phyloP scores from a whole-genome alignment of 2,797 vertebrate genomes.

The Pangasius mekongensis region DNA sequence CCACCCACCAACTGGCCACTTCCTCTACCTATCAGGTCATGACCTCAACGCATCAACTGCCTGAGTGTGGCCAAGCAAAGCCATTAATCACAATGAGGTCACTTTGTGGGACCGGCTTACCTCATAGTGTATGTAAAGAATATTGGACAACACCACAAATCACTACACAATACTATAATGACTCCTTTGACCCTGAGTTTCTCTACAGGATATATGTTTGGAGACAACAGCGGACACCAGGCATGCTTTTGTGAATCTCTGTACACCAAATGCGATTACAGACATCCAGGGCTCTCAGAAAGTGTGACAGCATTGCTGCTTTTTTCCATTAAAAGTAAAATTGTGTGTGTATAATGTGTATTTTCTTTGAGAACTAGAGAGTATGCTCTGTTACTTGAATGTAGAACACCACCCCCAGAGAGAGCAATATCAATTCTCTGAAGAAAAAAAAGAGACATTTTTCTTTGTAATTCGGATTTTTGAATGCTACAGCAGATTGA shows the following conservation, averaged over 20 bases:
- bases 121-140: conserved; percentile 24
- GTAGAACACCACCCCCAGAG: conserved; percentile 46
- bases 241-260: background rate
- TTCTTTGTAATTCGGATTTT: conserved; percentile 47
- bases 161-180: conserved; percentile 28
- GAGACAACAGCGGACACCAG: background rate
- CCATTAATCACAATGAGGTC: conserved; percentile 56
- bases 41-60: conserved; percentile 65
- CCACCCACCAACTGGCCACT: conserved; percentile 70
- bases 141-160: conserved; percentile 36
- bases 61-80: conserved; percentile 42
- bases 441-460: conserved; percentile 17
- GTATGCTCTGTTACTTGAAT: conserved; percentile 36
- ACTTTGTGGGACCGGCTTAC: conserved; percentile 28
- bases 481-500: conserved; percentile 13
- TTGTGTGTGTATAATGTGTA: conserved; percentile 42
- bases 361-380: conserved; percentile 31
- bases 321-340: conserved; percentile 46
- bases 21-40: conserved; percentile 71
- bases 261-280: conserved; percentile 39
- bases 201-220: conserved; percentile 32
- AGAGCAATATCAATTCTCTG: conserved; percentile 32
- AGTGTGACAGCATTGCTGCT: conserved; percentile 44
- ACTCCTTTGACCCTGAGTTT: conserved; percentile 36
- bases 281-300: conserved; percentile 17